Evolutionary conservation across 2,797 vertebrate genomes (phyloP), one percentile per base, ranked within the genome.

Genomic region (Enteromius trimaculatus): DNA sequence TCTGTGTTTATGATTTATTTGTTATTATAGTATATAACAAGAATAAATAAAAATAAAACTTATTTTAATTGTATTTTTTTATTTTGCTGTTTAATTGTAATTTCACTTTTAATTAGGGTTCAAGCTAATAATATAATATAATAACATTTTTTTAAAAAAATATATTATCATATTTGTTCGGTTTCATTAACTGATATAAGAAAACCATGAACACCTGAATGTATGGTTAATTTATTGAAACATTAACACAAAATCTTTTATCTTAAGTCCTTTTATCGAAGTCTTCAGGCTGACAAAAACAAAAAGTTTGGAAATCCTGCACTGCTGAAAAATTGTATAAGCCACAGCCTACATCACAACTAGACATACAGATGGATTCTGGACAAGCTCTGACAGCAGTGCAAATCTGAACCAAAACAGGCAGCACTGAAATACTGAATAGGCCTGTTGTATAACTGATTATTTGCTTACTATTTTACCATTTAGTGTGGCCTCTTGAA

Each of bases 401-500:
- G 23, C 14, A 39, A 64, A 44, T 44, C 58, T 77, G 75, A 16
- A 62, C 21, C 23, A 37, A 29, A 3, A 39, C 19, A 55, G 17
- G 21, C 11, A 60, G n/a, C 51, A 60, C 3, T 44, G 8, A 2
- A 16, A 29, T 26, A 42, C 75, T 44, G 8, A 37, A 77, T 16
- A 47, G 39, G 4, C 14, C 6, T 26, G 53, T 11, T n/a, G 21
- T n/a, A n/a, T 53, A 55, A 55, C 8, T 53, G 3, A 53, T 53
- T n/a, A 55, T 55, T 55, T 55, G 21, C n/a, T 58, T 11, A 10
- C n/a, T 55, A 55, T n/a, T n/a, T 60, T 39, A 79, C 6, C 11
- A 58, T 76, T 72, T 78, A 47, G 2, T 84, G n/a, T 51, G 60
- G 44, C n/a, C 62, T 31, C 29, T 34, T 42, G 42, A 37, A 60